A percentile compares a stretch with the other conserved stretches of the same genome.
These are phyloP conservation scores for Zaprionus ghesquierei DNA, from an alignment of 1,140 invertebrate genomes.

Conservation along the genomic window DNA sequence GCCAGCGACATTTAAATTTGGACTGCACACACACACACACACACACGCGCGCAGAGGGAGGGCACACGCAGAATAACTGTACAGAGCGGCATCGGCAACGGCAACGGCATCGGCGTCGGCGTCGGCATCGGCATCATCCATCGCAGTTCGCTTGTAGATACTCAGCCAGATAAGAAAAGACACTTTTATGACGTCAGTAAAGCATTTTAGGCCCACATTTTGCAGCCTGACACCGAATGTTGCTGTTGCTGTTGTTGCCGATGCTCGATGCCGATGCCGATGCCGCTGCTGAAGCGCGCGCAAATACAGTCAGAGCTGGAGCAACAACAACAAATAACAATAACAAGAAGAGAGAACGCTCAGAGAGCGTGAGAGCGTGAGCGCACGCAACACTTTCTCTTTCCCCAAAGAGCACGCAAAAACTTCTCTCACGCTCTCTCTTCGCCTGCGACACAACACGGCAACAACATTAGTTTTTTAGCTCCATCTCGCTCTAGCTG, in stretches of 20 bases:
- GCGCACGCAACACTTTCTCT: conserved; percentile 15
- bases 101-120: conserved; percentile 34
- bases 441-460: background rate
- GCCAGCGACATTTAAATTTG: conserved; percentile 75
- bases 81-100: conserved; percentile 20
- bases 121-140: conserved; percentile 46
- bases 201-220: conserved; percentile 71
- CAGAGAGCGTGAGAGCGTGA: background rate
- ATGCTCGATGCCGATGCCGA: conserved; percentile 5
- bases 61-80: conserved; percentile 39
- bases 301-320: conserved; percentile 43
- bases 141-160: conserved; percentile 67
- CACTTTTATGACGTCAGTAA: conserved; percentile 80
- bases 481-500: background rate
- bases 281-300: conserved; percentile 51
- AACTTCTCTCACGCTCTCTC: background rate
- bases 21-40: conserved; percentile 46
- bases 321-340: conserved; percentile 61
- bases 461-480: conserved; percentile 10
- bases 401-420: conserved; percentile 6
- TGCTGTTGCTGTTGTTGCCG: background rate
- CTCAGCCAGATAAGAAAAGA: conserved; percentile 75
- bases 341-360: conserved; percentile 53
- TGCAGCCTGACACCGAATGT: conserved; percentile 50
- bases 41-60: conserved; percentile 8